Conservation (phyloP, 2,888 invertebrate genomes). For the Netelia fuscicornis region DNA sequence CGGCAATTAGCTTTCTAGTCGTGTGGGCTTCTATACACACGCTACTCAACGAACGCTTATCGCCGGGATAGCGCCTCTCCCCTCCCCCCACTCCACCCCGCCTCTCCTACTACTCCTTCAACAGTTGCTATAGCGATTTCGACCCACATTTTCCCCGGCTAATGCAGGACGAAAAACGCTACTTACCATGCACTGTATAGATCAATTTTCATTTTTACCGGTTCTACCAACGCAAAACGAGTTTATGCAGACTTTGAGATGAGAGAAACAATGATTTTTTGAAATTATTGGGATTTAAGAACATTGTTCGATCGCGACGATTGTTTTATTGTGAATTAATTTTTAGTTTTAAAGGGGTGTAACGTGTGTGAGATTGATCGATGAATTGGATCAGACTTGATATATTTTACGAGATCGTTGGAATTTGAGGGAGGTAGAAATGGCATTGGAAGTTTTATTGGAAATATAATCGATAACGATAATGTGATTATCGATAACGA, state of each 20-base stretch:
- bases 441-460: too few species aligned
- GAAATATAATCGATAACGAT: too few species aligned
- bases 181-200: not conserved
- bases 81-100: slow-evolving; percentile 3
- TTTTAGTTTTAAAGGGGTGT: too few species aligned
- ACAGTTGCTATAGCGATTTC: slow-evolving; percentile 30
- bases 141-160: slow-evolving; percentile 67
- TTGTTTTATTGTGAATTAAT: too few species aligned
- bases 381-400: too few species aligned
- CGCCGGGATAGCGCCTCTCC: slow-evolving; percentile 38
- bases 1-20: slow-evolving; percentile 68
- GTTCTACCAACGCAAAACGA: not conserved
- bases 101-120: not conserved
- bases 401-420: too few species aligned
- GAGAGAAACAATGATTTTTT: too few species aligned
- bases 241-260: not conserved
- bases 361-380: too few species aligned
- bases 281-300: too few species aligned
- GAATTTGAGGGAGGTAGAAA: too few species aligned
- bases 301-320: too few species aligned
- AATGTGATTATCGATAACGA: too few species aligned
- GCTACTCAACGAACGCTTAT: slow-evolving; percentile 62
- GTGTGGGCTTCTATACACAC: slow-evolving; percentile 42
- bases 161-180: slow-evolving; percentile 46
- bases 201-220: not conserved